phyloP scores from a whole-genome alignment of 1,140 invertebrate genomes.

The Bombus breviceps region DNA sequence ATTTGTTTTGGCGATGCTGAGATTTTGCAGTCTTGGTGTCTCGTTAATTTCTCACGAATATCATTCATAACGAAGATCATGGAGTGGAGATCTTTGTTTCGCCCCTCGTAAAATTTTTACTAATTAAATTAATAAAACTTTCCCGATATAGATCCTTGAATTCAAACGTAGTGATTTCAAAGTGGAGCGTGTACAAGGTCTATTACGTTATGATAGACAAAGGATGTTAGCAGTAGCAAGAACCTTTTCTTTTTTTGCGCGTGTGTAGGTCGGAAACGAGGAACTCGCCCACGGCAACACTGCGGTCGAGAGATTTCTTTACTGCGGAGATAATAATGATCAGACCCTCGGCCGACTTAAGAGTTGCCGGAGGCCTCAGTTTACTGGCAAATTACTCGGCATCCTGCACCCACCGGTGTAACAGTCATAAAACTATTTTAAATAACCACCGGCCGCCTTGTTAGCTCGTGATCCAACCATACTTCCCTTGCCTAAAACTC shows the following conservation, averaged over 20 bases:
- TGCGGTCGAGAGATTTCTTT: slow-evolving; percentile 66
- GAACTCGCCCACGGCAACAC: slow-evolving; percentile 43
- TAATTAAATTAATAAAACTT: no score
- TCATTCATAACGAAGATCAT: neutral
- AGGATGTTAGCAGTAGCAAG: slow-evolving; percentile 26
- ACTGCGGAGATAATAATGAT: slow-evolving; percentile 67
- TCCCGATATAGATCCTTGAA: no score
- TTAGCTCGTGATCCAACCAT: slow-evolving; percentile 7
- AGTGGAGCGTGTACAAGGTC: no score
- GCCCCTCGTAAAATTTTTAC: no score
- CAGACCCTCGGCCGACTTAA: slow-evolving; percentile 52
- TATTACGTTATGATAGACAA: slow-evolving; percentile 33
- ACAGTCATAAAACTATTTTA: slow-evolving; percentile 61
- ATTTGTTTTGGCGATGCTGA: neutral
- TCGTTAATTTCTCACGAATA: neutral
- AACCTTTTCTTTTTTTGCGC: slow-evolving; percentile 15
- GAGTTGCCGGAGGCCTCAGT: slow-evolving; percentile 56
- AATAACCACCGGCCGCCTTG: slow-evolving; percentile 54
- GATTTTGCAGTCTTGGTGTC: neutral
- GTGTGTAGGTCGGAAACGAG: slow-evolving; percentile 44
- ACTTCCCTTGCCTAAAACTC: slow-evolving; percentile 8
- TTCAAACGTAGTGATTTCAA: neutral
- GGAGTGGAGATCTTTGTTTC: neutral
- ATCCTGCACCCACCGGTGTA: slow-evolving; percentile 64
- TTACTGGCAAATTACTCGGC: slow-evolving; percentile 64